Base-by-base conservation (phyloP, 2,113 vertebrate genomes). In the Platanista minor region DNA sequence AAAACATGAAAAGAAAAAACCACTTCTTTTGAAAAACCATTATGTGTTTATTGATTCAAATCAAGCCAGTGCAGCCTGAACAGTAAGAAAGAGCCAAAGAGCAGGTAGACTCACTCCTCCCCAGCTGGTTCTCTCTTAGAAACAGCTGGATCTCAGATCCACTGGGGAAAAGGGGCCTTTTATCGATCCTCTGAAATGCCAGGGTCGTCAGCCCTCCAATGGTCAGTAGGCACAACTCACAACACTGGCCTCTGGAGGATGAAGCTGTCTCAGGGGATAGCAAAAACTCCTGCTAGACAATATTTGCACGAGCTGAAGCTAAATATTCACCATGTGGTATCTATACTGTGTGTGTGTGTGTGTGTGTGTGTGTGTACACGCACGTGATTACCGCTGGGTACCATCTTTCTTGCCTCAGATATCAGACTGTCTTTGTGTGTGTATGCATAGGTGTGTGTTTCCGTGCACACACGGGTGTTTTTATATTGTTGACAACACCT, bases 301-400 rank as follows among this genome's bases (percentile, higher is more conserved):
- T 13, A 10, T 39, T 31, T 36, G 46, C 80, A 41, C 0, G 1
- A 27, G 23, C 1, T 0, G 2, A 66, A 49, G 64, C 25, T 69
- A 57, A 75, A 14, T 8, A 20, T 13, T 41, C 72, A 46, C 17
- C 2, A 2, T 11, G 31, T 10, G 6, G 18, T 14, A 17, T 27
- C 57, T 12, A 12, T 3, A 9, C 4, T 71, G n/a, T 20, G 25
- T 21, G 20, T 54, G 31, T 43, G 8, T 2, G 0, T 13, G 25
- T 29, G n/a, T 0, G 11, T 1, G 6, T 9, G 25, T 15, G 25
- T 25, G 41, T 0, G 11, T 10, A 25, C 0, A 1, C 0, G 27
- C 14, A 6, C 11, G 2, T 1, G 25, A 43, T 14, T 57, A 27
- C 52, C 36, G n/a, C 21, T 11, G 0, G 2, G 21, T 10, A 31